phyloP scores from a whole-genome alignment of 1,140 invertebrate genomes.

The Leptoteleia sp. region DNA sequence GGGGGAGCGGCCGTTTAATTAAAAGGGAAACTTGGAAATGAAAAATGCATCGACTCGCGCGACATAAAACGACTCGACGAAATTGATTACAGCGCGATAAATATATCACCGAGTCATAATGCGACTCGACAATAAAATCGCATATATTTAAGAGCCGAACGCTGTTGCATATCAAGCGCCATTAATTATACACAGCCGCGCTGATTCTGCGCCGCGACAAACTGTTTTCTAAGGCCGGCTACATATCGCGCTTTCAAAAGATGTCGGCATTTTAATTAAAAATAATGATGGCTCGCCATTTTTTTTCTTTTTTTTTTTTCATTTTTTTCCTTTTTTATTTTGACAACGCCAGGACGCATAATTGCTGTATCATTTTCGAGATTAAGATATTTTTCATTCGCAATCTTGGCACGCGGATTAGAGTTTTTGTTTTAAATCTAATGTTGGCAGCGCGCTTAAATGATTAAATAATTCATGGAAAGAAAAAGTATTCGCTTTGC shows the following conservation, averaged over 20 bases:
- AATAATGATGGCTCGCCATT: not conserved
- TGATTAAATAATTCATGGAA: too few species aligned
- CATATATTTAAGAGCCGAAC: constrained; percentile 45
- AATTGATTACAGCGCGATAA: constrained; percentile 47
- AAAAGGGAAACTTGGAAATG: constrained; percentile 23
- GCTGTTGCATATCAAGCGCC: constrained; percentile 40
- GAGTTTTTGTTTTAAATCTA: too few species aligned
- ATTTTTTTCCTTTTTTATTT: too few species aligned
- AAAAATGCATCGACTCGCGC: constrained; percentile 20
- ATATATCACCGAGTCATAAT: constrained; percentile 39
- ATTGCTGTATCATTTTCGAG: too few species aligned
- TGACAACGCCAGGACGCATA: too few species aligned
- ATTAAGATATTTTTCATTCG: too few species aligned
- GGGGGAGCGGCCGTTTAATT: too few species aligned
- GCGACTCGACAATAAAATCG: constrained; percentile 46
- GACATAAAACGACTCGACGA: constrained; percentile 1
- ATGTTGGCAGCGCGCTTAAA: too few species aligned
- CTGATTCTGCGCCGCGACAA: constrained; percentile 4
- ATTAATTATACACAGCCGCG: constrained; percentile 37
- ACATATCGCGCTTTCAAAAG: constrained; percentile 1
- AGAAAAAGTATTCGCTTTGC: too few species aligned
- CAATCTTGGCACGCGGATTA: too few species aligned
- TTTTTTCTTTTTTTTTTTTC: too few species aligned
- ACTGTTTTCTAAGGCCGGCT: constrained; percentile 4
- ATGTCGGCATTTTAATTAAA: not conserved